Base-by-base conservation (phyloP, 2,797 vertebrate genomes). In the Chiloscyllium punctatum region DNA sequence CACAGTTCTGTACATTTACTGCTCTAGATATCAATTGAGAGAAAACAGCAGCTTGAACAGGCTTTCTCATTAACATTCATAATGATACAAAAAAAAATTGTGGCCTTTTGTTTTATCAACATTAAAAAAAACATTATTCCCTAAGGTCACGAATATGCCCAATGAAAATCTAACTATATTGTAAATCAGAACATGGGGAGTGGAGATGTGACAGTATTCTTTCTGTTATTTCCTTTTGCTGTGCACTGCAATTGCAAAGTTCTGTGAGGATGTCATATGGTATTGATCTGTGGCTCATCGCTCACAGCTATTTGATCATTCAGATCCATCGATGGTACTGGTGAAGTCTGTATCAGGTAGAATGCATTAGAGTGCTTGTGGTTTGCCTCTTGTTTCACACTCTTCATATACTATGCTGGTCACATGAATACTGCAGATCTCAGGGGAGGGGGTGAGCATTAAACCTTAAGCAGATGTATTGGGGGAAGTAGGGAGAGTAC, bases 211-310 rank as follows among this genome's bases (percentile, higher is more conserved):
- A 62, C 57, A 62, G 57, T 62, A 62, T 11, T 30, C 16, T 90
- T 90, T 62, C n/a, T 42, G 11, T 11, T 71, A 48, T 27, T 91
- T 57, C 57, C 30, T 13, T 69, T 71, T 72, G 7, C 21, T 37
- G 18, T 48, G 66, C 88, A 96, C 96, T 88, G 96, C 97, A 97
- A 97, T 97, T 97, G 96, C 96, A 96, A 95, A 96, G 5, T 95
- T 97, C 96, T 96, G 96, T 96, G 97, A 96, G 77, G 95, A 62
- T 96, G 96, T 96, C 96, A 96, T 94, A 92, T 95, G 37, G 37
- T 97, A 97, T 98, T 96, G 98, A 98, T 97, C 95, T 21, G 5
- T 66, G 96, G 77, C 95, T 95, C 96, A 96, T 97, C 96, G 79
- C 96, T 97, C 96, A 95, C 71, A 18, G 96, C 96, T 96, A 95